Evolutionary conservation across 2,797 vertebrate genomes (phyloP).

Genomic region (Heteromormyrus szaboi): DNA sequence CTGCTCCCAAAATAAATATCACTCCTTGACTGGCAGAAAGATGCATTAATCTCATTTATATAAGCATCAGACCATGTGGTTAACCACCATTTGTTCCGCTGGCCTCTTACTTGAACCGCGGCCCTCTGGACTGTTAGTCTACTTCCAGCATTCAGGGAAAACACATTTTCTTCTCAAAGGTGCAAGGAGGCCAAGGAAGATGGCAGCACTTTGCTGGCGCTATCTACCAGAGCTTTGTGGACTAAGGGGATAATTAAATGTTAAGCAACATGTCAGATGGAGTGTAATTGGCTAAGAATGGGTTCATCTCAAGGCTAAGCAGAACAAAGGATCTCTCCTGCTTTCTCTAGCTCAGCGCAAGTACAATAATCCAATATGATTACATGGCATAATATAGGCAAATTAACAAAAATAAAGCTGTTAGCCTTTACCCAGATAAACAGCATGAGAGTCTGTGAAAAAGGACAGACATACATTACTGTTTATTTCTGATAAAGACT

Average conservation of each 20-base stretch:
- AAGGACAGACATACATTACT: background rate
- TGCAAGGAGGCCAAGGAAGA: background rate
- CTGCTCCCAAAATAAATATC: background rate
- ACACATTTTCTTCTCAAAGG: background rate
- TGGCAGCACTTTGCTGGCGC: background rate
- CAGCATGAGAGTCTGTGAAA: background rate
- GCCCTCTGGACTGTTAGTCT: background rate
- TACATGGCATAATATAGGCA: background rate
- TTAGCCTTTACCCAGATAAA: background rate
- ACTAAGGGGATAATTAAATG: background rate
- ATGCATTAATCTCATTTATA: background rate
- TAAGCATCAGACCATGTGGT: background rate
- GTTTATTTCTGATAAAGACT: background rate
- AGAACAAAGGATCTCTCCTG: background rate
- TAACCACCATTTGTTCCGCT: background rate
- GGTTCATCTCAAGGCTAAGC: background rate
- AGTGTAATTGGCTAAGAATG: background rate
- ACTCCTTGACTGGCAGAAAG: background rate
- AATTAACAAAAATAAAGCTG: slow-evolving; percentile 1
- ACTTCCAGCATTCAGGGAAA: background rate
- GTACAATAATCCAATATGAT: background rate
- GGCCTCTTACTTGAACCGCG: background rate
- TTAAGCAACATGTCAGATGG: background rate
- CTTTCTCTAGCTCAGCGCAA: background rate
- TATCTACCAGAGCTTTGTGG: background rate